phyloP scores from a whole-genome alignment of 92 coral and sea anemone species.

The Virgularia gustaviana region DNA sequence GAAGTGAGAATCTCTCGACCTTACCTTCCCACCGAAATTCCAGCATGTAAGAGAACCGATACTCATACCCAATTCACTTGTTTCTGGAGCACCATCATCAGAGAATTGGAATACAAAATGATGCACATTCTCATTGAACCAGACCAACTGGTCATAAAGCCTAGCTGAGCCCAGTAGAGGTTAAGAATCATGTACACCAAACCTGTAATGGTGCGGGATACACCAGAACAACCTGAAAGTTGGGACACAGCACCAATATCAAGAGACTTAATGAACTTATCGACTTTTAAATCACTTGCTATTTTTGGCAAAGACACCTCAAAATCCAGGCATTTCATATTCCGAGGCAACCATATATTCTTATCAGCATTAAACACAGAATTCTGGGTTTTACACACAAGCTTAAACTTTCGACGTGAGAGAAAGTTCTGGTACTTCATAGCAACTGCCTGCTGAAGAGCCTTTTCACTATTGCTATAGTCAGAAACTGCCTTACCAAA shows the following conservation, averaged over 20 bases:
- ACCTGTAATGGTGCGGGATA: slow-evolving; percentile 53
- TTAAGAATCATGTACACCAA: slow-evolving; percentile 48
- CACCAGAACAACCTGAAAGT: slow-evolving; percentile 36
- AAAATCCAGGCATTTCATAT: neutral
- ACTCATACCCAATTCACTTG: slow-evolving; percentile 47
- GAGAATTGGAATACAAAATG: slow-evolving; percentile 39
- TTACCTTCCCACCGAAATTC: slow-evolving; percentile 54
- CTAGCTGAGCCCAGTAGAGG: slow-evolving; percentile 38
- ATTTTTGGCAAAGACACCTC: neutral
- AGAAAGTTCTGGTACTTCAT: slow-evolving; percentile 41
- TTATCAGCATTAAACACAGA: slow-evolving; percentile 11
- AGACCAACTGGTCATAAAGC: slow-evolving; percentile 1
- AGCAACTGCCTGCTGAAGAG: slow-evolving; percentile 52
- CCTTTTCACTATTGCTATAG: slow-evolving; percentile 41
- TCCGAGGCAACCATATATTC: slow-evolving; percentile 9
- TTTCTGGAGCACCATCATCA: too few species aligned
- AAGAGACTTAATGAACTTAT: slow-evolving; percentile 37
- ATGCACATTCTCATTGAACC: slow-evolving; percentile 41
- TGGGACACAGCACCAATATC: slow-evolving; percentile 46
- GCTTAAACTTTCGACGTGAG: slow-evolving; percentile 38
- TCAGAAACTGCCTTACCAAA: slow-evolving; percentile 3
- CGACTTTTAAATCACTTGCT: slow-evolving; percentile 23
- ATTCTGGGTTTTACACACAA: too few species aligned
- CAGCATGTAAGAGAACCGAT: slow-evolving; percentile 53
- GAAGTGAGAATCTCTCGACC: slow-evolving; percentile 55